These are phyloP conservation scores for Coelogynopora nodosa DNA, from an alignment of 2,888 invertebrate species.

Conservation along the genomic window DNA sequence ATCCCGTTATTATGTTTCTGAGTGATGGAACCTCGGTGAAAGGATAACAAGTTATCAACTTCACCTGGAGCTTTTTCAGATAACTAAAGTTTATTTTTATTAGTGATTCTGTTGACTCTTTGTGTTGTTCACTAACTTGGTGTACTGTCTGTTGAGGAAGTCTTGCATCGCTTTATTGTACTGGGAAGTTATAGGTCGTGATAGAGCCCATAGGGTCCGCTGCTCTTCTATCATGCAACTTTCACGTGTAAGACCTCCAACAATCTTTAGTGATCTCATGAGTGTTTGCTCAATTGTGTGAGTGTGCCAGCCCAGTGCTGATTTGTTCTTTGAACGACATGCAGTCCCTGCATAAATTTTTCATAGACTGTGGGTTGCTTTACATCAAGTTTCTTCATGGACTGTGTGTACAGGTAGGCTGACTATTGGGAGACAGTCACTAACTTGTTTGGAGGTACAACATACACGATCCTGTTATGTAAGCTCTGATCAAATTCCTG, in stretches of 20 bases:
- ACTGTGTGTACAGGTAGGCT: conserved; percentile 45
- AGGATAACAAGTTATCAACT: conserved; percentile 30
- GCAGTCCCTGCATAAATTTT: conserved; percentile 40
- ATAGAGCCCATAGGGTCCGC: conserved; percentile 35
- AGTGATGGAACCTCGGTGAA: conserved; percentile 42
- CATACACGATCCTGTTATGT: conserved; percentile 46
- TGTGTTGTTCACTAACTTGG: conserved; percentile 42
- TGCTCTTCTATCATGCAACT: conserved; percentile 44
- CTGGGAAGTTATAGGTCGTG: conserved; percentile 1
- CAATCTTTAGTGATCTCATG: conserved; percentile 17
- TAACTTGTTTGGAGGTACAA: conserved; percentile 36
- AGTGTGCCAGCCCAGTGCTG: conserved; percentile 46
- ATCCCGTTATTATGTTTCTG: conserved; percentile 44
- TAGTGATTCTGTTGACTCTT: conserved; percentile 41
- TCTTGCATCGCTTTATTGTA: conserved; percentile 15
- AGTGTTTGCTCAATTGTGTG: conserved; percentile 44
- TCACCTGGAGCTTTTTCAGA: conserved; percentile 28
- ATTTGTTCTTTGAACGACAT: conserved; percentile 38
- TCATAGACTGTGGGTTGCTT: conserved; percentile 38
- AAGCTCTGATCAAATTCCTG: conserved; percentile 41
- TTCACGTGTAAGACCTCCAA: conserved; percentile 38
- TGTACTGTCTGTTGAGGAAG: not conserved
- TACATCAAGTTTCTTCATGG: conserved; percentile 40
- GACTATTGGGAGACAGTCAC: conserved; percentile 47
- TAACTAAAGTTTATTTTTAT: conserved; percentile 9